Base-by-base conservation (phyloP, 2,113 vertebrate genomes). In the Cyprinodon tularosa region DNA sequence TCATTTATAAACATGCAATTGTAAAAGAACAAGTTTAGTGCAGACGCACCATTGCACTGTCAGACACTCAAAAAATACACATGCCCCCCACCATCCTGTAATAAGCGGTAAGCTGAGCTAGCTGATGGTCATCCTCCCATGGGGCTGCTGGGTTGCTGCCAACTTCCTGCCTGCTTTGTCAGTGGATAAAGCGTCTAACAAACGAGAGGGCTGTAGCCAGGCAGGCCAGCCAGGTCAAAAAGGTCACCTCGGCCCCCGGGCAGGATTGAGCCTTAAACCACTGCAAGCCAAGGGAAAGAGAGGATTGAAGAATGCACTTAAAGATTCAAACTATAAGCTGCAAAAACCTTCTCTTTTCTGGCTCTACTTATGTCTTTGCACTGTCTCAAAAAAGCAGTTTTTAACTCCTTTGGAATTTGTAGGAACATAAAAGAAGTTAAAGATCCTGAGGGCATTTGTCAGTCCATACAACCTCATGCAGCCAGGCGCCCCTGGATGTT, bases 71-170 rank as follows among this genome's bases (percentile, higher is more conserved):
- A 66, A 77, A 29, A 79, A 88, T 72, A 89, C 86, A 86, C 86
- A 90, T 79, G 81, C 88, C 77, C 88, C 87, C 87, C 86, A 88
- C 87, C 90, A 89, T 93, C 89, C 91, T 94, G 91, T 89, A 91
- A 94, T 93, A 95, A 93, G 91, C 90, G 92, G 94, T 96, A 96
- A 97, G 94, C 93, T 95, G 95, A 97, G 94, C 93, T 93, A 94
- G 94, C 93, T 95, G 95, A 96, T 95, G 95, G 95, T 93, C 94
- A 94, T 93, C 91, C 95, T 95, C 94, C 90, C 91, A 91, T 95
- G 94, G 95, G 96, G 60, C 94, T 95, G 93, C 94, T 96, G 94
- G 95, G 94, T 89, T 93, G 92, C 92, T 94, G 91, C 93, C 93
- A 95, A 89, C 92, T 94, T 95, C 93, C 94, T 94, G 93, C 90